Conservation (phyloP, 37 sponge, comb jelly and placozoan genomes). For the Aphrocallistes beatrix region DNA sequence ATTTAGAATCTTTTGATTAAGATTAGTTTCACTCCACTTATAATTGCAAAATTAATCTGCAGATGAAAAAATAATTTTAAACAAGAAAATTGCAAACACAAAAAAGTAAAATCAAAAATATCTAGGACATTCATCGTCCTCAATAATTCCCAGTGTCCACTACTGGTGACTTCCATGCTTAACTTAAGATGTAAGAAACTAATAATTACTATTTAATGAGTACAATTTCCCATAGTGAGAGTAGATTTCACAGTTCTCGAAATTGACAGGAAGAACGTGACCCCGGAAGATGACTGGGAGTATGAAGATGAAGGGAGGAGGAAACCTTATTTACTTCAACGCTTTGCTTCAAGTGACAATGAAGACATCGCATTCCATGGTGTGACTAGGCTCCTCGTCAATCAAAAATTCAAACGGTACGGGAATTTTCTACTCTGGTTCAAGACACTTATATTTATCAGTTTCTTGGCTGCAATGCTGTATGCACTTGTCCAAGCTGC, state of each 20-base stretch:
- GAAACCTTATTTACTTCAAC: not conserved
- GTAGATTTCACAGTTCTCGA: not conserved
- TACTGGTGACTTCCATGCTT: no score
- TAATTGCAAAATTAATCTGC: not conserved
- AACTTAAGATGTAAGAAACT: no score
- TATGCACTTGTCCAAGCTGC: not conserved
- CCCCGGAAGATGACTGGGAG: not conserved
- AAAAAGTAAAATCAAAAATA: not conserved
- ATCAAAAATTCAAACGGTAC: slow-evolving; percentile 4
- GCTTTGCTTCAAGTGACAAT: not conserved
- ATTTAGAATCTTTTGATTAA: not conserved
- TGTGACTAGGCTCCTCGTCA: not conserved
- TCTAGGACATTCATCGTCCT: no score
- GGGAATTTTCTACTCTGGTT: not conserved
- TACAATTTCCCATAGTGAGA: not conserved
- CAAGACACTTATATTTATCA: slow-evolving; percentile 5
- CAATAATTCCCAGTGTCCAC: no score
- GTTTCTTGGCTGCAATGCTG: not conserved
- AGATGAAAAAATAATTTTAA: not conserved
- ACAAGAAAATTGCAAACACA: not conserved
- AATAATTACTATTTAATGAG: no score
- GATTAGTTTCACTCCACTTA: not conserved
- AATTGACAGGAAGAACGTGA: not conserved
- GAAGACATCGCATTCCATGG: not conserved
- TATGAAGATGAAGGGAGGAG: slow-evolving; percentile 5